Percentiles rank a stretch among this genome's conserved stretches.
Evolutionary conservation across 2,113 vertebrate species (phyloP).

Genomic region (Rhynchomys soricoides): DNA sequence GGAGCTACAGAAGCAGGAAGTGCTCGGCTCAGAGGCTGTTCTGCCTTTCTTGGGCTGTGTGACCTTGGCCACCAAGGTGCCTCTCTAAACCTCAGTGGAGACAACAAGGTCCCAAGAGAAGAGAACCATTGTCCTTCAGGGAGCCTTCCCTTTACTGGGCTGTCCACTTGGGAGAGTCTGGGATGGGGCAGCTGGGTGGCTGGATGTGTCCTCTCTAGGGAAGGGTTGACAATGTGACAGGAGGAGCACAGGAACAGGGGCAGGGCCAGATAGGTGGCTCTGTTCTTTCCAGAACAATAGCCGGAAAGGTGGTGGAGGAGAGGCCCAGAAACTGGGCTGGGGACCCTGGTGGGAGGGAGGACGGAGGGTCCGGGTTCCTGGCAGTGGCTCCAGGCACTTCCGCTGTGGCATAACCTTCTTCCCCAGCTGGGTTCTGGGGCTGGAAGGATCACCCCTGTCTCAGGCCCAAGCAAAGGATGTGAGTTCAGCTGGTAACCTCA

Average conservation of each 20-base stretch:
- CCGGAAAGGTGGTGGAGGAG: conserved; percentile 76
- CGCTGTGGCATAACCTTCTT: conserved; percentile 18
- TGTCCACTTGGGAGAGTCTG: neutral
- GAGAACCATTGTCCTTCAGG: neutral
- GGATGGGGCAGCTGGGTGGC: neutral
- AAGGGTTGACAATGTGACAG: conserved; percentile 61
- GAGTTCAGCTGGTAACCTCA: conserved; percentile 66
- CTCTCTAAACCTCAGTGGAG: conserved; percentile 34
- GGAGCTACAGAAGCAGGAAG: neutral
- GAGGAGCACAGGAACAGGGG: conserved; percentile 69
- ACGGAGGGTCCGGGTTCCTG: conserved; percentile 49
- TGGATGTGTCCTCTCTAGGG: conserved; percentile 31
- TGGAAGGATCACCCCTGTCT: conserved; percentile 50
- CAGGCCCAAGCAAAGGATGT: conserved; percentile 71
- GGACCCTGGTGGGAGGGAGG: conserved; percentile 63
- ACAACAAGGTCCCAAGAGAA: conserved; percentile 49
- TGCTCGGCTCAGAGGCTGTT: neutral
- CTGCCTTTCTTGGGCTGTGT: neutral
- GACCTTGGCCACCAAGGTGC: neutral
- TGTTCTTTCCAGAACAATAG: conserved; percentile 77
- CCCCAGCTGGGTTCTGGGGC: neutral
- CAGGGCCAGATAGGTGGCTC: conserved; percentile 69
- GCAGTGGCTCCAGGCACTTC: conserved; percentile 55
- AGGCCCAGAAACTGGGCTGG: conserved; percentile 38
- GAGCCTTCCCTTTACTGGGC: neutral